Percentiles rank a stretch among this genome's conserved stretches.
These are phyloP conservation scores for Lasioglossum zephyrum DNA, from an alignment of 2,888 invertebrate genomes.

Conservation along the genomic window DNA sequence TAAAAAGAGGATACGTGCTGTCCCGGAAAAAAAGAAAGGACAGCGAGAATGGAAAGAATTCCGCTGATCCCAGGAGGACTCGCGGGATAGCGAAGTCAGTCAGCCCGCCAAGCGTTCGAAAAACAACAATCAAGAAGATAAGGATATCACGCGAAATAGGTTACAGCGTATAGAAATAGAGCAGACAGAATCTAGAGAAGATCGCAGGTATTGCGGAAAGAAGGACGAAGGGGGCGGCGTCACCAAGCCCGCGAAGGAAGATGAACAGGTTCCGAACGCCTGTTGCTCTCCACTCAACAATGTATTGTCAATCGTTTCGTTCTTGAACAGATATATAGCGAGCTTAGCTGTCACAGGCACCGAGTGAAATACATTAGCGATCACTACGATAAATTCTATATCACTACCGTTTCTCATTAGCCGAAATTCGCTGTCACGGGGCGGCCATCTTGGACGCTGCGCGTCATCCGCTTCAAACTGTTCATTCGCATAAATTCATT, in stretches of 20 bases:
- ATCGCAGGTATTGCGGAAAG: not conserved
- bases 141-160: not conserved
- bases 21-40: not conserved
- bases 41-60: slow-evolving; percentile 2
- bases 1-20: not conserved
- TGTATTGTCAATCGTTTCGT: slow-evolving; percentile 66
- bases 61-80: not conserved
- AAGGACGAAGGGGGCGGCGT: not conserved
- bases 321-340: slow-evolving; percentile 51
- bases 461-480: slow-evolving; percentile 13
- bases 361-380: slow-evolving; percentile 75
- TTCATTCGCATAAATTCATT: slow-evolving; percentile 1
- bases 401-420: slow-evolving; percentile 80
- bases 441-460: slow-evolving; percentile 28
- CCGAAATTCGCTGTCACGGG: slow-evolving; percentile 65
- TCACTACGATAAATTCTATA: slow-evolving; percentile 77
- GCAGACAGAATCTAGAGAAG: not conserved
- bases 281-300: slow-evolving; percentile 54
- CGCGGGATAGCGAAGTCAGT: not conserved
- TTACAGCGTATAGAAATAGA: not conserved
- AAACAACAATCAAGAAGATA: not conserved
- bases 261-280: slow-evolving; percentile 38
- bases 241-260: slow-evolving; percentile 31
- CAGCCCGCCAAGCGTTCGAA: not conserved
- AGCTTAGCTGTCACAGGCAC: slow-evolving; percentile 73